Percentiles rank a stretch among this genome's conserved stretches.
These are phyloP conservation scores for Clamator glandarius DNA, from an alignment of 2,797 vertebrate genomes.

Conservation along the genomic window DNA sequence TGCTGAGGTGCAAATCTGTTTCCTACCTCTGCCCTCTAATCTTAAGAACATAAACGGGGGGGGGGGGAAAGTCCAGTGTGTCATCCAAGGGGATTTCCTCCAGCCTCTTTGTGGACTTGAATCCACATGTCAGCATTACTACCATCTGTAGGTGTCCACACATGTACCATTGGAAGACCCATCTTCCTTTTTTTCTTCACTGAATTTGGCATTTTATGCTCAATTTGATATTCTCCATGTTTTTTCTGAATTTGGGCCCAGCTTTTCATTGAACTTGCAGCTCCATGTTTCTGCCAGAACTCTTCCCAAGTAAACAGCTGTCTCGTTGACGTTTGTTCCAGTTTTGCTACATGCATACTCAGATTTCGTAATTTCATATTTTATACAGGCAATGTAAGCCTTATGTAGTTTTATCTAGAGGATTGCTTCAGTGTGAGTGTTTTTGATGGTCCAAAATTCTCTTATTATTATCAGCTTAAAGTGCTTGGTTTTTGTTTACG, in stretches of 20 bases:
- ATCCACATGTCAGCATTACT: background rate
- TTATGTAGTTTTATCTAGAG: background rate
- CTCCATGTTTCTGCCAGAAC: background rate
- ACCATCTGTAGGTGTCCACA: background rate
- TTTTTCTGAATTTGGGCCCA: background rate
- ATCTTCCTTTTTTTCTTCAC: background rate
- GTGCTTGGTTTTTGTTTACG: background rate
- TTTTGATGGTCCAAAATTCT: background rate
- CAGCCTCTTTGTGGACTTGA: background rate
- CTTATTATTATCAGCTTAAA: background rate
- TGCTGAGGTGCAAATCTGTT: background rate
- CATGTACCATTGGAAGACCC: background rate
- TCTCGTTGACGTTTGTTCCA: background rate
- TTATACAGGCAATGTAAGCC: background rate
- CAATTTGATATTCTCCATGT: background rate
- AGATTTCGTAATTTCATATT: background rate
- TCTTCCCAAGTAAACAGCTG: background rate
- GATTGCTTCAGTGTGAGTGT: background rate
- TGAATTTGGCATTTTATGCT: background rate
- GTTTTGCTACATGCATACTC: background rate
- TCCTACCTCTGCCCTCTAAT: background rate
- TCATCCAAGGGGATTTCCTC: background rate
- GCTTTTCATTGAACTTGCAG: background rate
- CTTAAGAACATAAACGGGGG: background rate
- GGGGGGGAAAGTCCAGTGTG: background rate